Percentiles rank a stretch among this genome's conserved stretches.
Conservation (phyloP, 2,888 invertebrate species). For the Tetramorium bicarinatum region DNA sequence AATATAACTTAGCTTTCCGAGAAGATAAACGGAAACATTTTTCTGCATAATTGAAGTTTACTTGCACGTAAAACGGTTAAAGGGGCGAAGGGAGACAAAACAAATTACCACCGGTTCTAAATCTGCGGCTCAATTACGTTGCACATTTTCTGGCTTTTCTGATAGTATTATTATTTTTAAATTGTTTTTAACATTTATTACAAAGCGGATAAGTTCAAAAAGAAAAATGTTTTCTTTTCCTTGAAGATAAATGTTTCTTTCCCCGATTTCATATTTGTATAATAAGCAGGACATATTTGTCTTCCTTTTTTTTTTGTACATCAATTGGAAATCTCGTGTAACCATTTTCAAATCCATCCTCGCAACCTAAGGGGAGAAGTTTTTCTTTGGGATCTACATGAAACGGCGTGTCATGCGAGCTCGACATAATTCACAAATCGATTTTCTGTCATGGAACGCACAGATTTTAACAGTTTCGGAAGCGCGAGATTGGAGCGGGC, state of each 20-base stretch:
- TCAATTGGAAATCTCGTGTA: background rate
- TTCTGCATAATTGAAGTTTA: background rate
- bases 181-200: background rate
- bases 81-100: background rate
- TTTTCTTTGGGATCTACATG: background rate
- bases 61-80: background rate
- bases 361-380: background rate
- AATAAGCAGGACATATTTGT: background rate
- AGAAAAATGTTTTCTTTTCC: background rate
- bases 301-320: background rate
- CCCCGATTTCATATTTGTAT: background rate
- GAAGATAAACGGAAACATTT: background rate
- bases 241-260: background rate
- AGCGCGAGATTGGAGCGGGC: constrained; percentile 39
- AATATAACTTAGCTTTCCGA: background rate
- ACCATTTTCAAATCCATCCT: background rate
- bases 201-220: background rate
- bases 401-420: background rate
- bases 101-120: background rate
- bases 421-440: constrained; percentile 32
- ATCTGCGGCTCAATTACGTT: background rate
- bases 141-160: background rate
- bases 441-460: constrained; percentile 31
- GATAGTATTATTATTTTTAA: background rate
- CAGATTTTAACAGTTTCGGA: constrained; percentile 32